Base-by-base conservation (phyloP, 2,888 invertebrate genomes). In the Ischnura elegans region DNA sequence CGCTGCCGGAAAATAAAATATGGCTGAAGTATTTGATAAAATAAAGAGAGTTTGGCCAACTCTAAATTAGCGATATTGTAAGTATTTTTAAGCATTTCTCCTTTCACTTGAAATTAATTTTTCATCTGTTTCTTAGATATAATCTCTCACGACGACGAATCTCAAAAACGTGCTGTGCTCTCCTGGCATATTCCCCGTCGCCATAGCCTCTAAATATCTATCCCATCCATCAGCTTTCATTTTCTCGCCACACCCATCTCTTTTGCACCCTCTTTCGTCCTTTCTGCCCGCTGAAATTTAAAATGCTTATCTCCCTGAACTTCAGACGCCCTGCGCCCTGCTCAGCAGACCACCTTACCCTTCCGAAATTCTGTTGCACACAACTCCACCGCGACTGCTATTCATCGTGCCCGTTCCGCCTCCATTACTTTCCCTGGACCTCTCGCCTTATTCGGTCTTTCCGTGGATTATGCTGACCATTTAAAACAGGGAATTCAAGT, bases 241-340 rank as follows among this genome's bases (percentile, higher is more conserved):
- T 2, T 10, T 13, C 76, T 36, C 76, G 36, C 76, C 36, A 1
- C 76, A 13, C 3, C 36, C 36, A 36, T 36, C 36, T 36, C 76
- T 36, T 76, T 29, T 10, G 29, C 66, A 76, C 36, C 29, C 36
- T 36, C 66, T 29, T 8, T 36, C 66, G 36, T 13, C 66, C 36
- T 36, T 76, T 13, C 76, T 76, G 5, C 76, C 36, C 13, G 3
- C 76, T 76, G 76, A 25, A 76, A 36, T 76, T 76, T 36, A 29
- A 36, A 76, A 76, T 76, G 76, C 76, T 76, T 36, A 76, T 76
- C 76, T 76, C 16, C 76, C 25, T 29, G 29, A 76, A 76, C 76
- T 76, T 16, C 76, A 36, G 36, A 51, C 76, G 13, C 76, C 76
- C 8, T 76, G 36, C 36, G 1, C 76, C 76, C 13, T 36, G 36